Evolutionary conservation across 2,797 vertebrate species (phyloP), one percentile per base, ranked within the genome.

Genomic region (Ctenochaetus hawaiiensis): DNA sequence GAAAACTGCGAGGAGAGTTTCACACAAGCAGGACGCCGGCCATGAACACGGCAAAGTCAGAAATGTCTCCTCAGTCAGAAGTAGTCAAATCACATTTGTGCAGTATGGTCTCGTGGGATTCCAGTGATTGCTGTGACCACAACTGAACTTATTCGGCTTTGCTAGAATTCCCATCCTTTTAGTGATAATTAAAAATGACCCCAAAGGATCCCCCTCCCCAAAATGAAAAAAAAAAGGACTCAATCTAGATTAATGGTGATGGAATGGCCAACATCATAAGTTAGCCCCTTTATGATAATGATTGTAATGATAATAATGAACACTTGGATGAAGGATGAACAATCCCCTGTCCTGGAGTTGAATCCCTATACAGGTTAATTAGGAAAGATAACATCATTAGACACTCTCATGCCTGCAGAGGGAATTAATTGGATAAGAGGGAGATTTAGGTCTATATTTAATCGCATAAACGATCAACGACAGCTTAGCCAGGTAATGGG

Each of bases 301-400:
- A 94, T 94, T 88, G 85, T 94, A 93, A 95, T 94, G 93, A 95
- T 93, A 94, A 94, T 94, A 95, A 96, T 94, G 94, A 96, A 94
- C 86, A 87, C 91, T 93, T 91, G 87, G 91, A 95, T 96, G 94
- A 95, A 87, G 92, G 92, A 96, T 95, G 95, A 93, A 92, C 90
- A 91, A 89, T 92, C 91, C 87, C 91, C 88, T 94, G 94, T 95
- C 94, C 93, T 92, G 90, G 87, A 93, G 93, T 95, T 87, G 89
- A 93, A 94, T 94, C 92, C 93, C 93, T 95, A 94, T 90, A 92
- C 94, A 96, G 95, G 95, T 96, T 96, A 96, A 96, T 96, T 96
- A 95, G 95, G 94, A 95, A 96, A 95, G 94, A 96, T 96, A 96
- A 96, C 95, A 96, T 95, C 94, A 96, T 96, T 96, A 96, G 93